Conservation (phyloP, 2,888 invertebrate species). For the Philhelius pedissequus region DNA sequence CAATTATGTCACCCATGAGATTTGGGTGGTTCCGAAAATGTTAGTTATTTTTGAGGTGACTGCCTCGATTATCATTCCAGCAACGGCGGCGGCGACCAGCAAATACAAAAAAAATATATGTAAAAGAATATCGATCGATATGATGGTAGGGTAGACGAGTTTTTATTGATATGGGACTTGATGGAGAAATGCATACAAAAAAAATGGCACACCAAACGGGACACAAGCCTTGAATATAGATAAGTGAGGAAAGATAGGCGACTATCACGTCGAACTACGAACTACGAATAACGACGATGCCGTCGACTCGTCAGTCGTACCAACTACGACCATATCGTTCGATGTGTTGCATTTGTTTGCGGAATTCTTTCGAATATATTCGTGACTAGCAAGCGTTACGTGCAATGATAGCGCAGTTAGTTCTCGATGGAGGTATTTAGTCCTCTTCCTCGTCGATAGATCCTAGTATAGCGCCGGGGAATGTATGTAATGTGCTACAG, state of each 20-base stretch:
- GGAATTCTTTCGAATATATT: constrained; percentile 52
- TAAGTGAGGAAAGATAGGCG: constrained; percentile 39
- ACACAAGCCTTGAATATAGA: constrained; percentile 61
- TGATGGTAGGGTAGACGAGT: constrained; percentile 33
- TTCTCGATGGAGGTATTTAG: constrained; percentile 19
- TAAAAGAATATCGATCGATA: neutral
- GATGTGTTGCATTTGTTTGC: constrained; percentile 50
- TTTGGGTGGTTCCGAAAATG: neutral
- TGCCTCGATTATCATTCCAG: constrained; percentile 55
- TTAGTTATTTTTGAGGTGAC: constrained; percentile 30
- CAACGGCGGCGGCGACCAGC: neutral
- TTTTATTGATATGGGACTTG: constrained; percentile 39
- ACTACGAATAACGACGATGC: neutral
- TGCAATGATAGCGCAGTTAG: constrained; percentile 19
- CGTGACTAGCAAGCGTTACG: constrained; percentile 65
- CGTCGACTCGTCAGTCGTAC: neutral
- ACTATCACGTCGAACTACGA: neutral
- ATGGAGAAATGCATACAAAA: constrained; percentile 31
- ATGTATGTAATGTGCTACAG: too few species aligned
- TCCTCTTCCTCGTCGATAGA: neutral
- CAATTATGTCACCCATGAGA: constrained; percentile 29
- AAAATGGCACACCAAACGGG: constrained; percentile 29
- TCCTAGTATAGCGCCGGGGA: neutral
- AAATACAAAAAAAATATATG: neutral
- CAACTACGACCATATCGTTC: neutral